Evolutionary conservation across 2,797 vertebrate species (phyloP), one percentile per base, ranked within the genome.

Genomic region (Acipenser ruthenus): DNA sequence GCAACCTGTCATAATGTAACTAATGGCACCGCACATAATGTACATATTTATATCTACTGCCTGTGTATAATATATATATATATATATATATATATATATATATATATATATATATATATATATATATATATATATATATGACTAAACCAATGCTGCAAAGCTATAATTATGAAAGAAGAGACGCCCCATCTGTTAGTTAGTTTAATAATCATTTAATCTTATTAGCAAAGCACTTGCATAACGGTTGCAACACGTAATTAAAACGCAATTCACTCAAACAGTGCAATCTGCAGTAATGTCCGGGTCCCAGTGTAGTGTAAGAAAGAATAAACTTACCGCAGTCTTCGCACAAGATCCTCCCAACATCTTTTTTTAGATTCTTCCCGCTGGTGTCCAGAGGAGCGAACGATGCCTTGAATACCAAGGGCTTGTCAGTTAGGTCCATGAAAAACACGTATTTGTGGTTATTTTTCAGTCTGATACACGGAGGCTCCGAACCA

Each of bases 401-500:
- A 73, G 94, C 93, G 77, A 93, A 96, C 75, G 94, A 93, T 75
- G 94, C 90, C 84, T 88, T 93, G 87, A 93, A 97, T 82, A 96
- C 92, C 76, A 91, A 87, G 72, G 94, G 93, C 83, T 96, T 89
- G 80, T 95, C 93, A 63, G 95, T 96, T 84, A 94, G 94, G 90
- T 96, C 94, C 91, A 97, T 93, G 87, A 97, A 97, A 88, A 97
- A 97, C 82, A 97, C 94, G 85, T 97, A 97, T 87, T 94, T 94
- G 85, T 93, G 93, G 88, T 95, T 94, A 86, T 90, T 93, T 79
- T 93, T 92, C 73, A 96, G 93, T 87, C 91, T 92, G 80, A 91
- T 84, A 83, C 95, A 96, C 86, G 91, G 89, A 79, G 90, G 85
- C 85, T 92, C 86, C 65, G 91, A 89, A 80, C 90, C 89, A 63